Percentiles rank a stretch among this genome's conserved stretches.
Evolutionary conservation across 2,113 vertebrate species (phyloP).

Genomic region (Paraplagusia blochii): DNA sequence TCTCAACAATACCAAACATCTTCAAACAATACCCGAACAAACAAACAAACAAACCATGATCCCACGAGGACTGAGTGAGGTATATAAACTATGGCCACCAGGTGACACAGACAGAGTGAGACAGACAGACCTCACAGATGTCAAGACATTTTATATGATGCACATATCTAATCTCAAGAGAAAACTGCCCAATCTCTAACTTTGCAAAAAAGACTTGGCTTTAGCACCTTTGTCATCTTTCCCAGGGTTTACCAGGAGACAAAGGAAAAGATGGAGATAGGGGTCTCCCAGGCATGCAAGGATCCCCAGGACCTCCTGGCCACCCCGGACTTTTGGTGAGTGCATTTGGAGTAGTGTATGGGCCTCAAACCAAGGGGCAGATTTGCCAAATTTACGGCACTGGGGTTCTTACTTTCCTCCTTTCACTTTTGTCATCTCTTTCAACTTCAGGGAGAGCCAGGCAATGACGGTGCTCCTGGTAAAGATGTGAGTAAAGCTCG

Average conservation of each 20-base stretch:
- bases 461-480: conserved; percentile 79
- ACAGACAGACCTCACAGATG: too few relatives aligned
- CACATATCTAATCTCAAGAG: too few relatives aligned
- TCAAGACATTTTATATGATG: too few relatives aligned
- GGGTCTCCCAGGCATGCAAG: conserved; percentile 83
- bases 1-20: too few relatives aligned
- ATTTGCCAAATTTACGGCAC: conserved; percentile 1
- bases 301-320: conserved; percentile 84
- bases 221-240: not conserved
- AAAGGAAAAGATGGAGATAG: conserved; percentile 85
- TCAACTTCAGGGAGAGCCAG: conserved; percentile 84
- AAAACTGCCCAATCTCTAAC: too few relatives aligned
- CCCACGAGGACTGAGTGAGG: too few relatives aligned
- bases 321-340: conserved; percentile 87
- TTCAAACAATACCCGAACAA: too few relatives aligned
- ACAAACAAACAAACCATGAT: too few relatives aligned
- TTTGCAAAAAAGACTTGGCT: not conserved
- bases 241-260: conserved; percentile 88
- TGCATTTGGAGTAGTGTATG: conserved; percentile 12
- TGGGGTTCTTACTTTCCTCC: not conserved
- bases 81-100: too few relatives aligned
- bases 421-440: not conserved
- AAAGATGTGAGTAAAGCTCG: conserved; percentile 83
- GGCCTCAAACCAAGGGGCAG: not conserved
- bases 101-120: too few relatives aligned